phyloP scores from a whole-genome alignment of 2,113 vertebrate genomes.

The Formicarius rufipectus region DNA sequence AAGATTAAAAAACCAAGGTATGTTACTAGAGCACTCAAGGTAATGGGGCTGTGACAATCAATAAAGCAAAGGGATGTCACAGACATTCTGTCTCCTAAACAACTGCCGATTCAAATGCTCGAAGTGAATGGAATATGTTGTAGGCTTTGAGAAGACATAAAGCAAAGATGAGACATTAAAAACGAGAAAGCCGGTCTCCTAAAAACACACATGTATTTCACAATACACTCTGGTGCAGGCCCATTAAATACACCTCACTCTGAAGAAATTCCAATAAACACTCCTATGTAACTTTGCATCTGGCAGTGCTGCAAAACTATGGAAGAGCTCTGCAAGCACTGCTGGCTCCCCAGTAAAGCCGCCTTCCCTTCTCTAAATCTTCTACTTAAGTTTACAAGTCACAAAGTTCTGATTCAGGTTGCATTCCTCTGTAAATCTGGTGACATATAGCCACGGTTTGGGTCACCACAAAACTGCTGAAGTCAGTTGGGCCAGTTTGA shows the following conservation, averaged over 20 bases:
- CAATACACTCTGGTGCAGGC: background rate
- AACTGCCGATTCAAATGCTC: background rate
- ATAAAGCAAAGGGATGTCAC: background rate
- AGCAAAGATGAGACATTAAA: background rate
- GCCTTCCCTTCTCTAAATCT: background rate
- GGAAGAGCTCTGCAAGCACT: background rate
- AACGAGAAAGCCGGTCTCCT: background rate
- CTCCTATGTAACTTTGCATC: background rate
- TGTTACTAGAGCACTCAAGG: background rate
- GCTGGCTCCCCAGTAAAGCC: fast-evolving
- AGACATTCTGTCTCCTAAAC: background rate
- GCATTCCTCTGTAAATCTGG: background rate
- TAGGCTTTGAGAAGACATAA: background rate
- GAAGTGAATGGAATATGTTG: background rate
- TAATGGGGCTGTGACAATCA: background rate
- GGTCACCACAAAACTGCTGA: background rate
- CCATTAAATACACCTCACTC: background rate
- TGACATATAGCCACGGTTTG: background rate
- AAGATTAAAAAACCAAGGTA: background rate
- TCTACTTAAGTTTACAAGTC: background rate
- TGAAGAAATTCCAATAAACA: background rate
- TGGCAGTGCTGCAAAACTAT: background rate
- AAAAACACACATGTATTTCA: background rate
- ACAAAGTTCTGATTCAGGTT: background rate
- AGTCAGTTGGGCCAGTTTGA: background rate